A percentile compares a stretch with the other conserved stretches of the same genome.
phyloP scores from a whole-genome alignment of 2,113 vertebrate genomes.

The Phyllostomus hastatus region DNA sequence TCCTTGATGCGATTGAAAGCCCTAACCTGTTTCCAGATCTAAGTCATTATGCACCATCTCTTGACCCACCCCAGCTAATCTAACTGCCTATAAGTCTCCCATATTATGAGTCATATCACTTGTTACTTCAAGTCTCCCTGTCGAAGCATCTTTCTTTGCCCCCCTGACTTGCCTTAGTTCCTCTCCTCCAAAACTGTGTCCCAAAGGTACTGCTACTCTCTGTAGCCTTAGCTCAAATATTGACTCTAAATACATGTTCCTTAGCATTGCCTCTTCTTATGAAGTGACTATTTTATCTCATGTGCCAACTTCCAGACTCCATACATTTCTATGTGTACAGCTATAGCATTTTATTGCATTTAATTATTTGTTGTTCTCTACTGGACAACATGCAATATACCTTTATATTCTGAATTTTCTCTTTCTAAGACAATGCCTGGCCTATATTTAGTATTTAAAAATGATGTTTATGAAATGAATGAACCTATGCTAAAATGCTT shows the following conservation, averaged over 20 bases:
- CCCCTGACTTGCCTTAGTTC: neutral
- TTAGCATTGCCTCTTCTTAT: neutral
- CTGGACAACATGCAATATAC: neutral
- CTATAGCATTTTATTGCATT: neutral
- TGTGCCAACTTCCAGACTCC: neutral
- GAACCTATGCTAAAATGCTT: neutral
- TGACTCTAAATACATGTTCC: neutral
- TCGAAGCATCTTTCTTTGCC: neutral
- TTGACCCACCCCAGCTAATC: neutral
- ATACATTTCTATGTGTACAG: neutral
- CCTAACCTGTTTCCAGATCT: neutral
- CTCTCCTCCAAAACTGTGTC: rapidly evolving
- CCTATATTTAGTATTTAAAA: neutral
- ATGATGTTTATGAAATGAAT: neutral
- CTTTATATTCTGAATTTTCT: neutral
- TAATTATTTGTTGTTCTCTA: neutral
- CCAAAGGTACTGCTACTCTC: neutral
- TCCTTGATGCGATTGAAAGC: neutral
- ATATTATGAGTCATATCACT: neutral
- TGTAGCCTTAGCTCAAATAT: neutral
- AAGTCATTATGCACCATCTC: neutral
- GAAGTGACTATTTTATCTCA: neutral
- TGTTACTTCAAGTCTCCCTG: neutral
- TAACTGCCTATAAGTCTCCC: neutral
- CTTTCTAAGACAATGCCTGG: neutral